Conservation (phyloP, 2,797 vertebrate species). For the Arctocebus calabarensis region DNA sequence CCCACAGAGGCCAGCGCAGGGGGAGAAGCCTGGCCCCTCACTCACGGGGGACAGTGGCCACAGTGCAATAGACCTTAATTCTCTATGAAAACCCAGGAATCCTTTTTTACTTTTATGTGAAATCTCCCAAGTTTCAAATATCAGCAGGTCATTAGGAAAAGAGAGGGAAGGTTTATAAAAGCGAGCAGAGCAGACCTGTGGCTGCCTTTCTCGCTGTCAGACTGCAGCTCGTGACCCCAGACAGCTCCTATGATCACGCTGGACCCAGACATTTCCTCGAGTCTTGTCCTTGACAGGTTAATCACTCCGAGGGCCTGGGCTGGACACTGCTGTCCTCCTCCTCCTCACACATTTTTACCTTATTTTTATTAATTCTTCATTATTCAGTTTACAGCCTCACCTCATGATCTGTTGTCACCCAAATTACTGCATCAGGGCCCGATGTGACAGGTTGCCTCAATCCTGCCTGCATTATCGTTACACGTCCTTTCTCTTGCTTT, state of each 20-base stretch:
- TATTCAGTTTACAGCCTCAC: accelerated
- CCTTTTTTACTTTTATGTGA: not conserved
- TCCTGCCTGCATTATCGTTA: too few relatives aligned
- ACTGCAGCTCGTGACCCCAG: accelerated
- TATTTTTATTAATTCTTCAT: not conserved
- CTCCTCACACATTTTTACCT: accelerated
- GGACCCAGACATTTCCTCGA: not conserved
- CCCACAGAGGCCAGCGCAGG: accelerated
- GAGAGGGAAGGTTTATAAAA: constrained; percentile 54
- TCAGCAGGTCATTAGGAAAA: not conserved
- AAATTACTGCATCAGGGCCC: accelerated
- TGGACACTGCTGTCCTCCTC: accelerated
- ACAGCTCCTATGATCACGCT: accelerated
- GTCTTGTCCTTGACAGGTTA: not conserved
- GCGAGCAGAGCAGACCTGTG: constrained; percentile 22
- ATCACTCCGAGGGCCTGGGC: accelerated
- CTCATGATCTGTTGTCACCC: not conserved
- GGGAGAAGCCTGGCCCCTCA: accelerated
- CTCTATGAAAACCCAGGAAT: not conserved
- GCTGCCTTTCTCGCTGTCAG: accelerated
- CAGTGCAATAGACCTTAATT: not conserved
- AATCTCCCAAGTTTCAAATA: not conserved
- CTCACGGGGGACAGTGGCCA: accelerated
- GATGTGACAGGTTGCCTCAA: not conserved
- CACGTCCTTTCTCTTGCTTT: accelerated